Evolutionary conservation across 2,888 invertebrate genomes (phyloP), one percentile per base, ranked within the genome.

Genomic region (Nymphalis polychloros): DNA sequence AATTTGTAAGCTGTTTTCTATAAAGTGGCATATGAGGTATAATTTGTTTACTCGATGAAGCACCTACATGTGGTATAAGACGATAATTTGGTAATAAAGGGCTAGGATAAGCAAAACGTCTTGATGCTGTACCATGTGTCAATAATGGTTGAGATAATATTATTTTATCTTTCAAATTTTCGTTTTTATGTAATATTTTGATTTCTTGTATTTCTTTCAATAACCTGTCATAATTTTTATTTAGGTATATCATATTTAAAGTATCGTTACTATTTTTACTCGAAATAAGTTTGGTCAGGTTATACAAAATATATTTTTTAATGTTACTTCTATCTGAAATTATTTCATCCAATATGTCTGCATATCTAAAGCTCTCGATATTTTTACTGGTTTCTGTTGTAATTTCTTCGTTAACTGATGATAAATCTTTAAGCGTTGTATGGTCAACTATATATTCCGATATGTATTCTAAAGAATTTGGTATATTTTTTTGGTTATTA

Each of bases 131-230:
- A 27, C 27, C 16, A 27, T 53, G 23, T 8, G 20, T 31, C 35
- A 57, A 19, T 35, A 16, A 19, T 1, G 57, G 41, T 13, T 41
- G 13, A 57, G 50, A 57, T 46, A 57, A 16, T 52, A 35, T 17
- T 13, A 41, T 47, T 5, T 35, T 67, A 1, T 27, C 53, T 19
- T 35, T 57, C 8, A 35, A 35, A 27, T 35, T 35, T 17, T 35
- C 49, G 3, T 61, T 57, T 8, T 57, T 41, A 50, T 66, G 53
- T 6, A 49, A 19, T 63, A 52, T 57, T 41, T 72, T 73, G 4
- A 59, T 65, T 27, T 71, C 48, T 10, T 73, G 41, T 46, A 63
- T 63, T 70, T 72, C 64, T 46, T 74, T 69, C n/a, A 70, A 47
- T 16, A 76, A 59, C 23, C 60, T 64, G 48, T 71, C 55, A 55